A percentile compares a stretch with the other conserved stretches of the same genome.
These are phyloP conservation scores for Drosophila albomicans DNA, from an alignment of 1,140 invertebrate species.

Conservation along the genomic window DNA sequence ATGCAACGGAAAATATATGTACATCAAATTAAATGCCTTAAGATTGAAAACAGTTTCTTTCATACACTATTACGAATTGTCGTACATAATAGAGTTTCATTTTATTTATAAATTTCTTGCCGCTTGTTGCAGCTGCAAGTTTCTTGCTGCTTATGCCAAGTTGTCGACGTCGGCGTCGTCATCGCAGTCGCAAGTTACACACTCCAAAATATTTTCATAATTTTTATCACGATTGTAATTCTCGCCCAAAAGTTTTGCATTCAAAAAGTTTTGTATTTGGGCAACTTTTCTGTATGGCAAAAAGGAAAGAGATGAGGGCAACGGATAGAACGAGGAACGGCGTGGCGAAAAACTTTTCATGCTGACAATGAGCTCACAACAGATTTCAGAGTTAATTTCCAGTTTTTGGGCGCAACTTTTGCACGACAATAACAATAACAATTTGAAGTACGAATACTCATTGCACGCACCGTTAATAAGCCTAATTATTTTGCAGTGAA, in stretches of 20 bases:
- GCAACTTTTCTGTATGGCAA: slow-evolving; percentile 55
- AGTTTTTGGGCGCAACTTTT: slow-evolving; percentile 68
- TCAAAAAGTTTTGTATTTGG: slow-evolving; percentile 72
- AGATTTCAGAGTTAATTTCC: slow-evolving; percentile 82
- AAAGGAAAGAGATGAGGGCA: background rate
- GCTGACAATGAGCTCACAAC: slow-evolving; percentile 82
- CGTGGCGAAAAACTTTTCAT: slow-evolving; percentile 63
- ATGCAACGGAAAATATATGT: slow-evolving; percentile 17
- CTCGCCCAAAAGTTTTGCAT: slow-evolving; percentile 79
- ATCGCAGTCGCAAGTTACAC: slow-evolving; percentile 57
- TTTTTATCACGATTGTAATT: slow-evolving; percentile 83
- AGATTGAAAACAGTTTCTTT: slow-evolving; percentile 19
- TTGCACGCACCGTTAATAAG: slow-evolving; percentile 80
- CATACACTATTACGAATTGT: slow-evolving; percentile 9
- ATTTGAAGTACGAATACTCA: slow-evolving; percentile 58
- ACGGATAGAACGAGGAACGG: background rate
- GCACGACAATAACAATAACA: slow-evolving; percentile 65
- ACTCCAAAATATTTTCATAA: slow-evolving; percentile 81
- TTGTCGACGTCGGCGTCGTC: slow-evolving; percentile 46
- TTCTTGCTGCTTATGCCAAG: slow-evolving; percentile 57
- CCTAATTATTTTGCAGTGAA: slow-evolving; percentile 67
- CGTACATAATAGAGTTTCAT: slow-evolving; percentile 28
- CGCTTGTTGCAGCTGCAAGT: slow-evolving; percentile 41
- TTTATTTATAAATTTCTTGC: slow-evolving; percentile 41
- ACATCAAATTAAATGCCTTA: slow-evolving; percentile 25